A percentile compares a stretch with the other conserved stretches of the same genome.
phyloP scores from a whole-genome alignment of 2,888 invertebrate genomes.

The Molanna angustata region DNA sequence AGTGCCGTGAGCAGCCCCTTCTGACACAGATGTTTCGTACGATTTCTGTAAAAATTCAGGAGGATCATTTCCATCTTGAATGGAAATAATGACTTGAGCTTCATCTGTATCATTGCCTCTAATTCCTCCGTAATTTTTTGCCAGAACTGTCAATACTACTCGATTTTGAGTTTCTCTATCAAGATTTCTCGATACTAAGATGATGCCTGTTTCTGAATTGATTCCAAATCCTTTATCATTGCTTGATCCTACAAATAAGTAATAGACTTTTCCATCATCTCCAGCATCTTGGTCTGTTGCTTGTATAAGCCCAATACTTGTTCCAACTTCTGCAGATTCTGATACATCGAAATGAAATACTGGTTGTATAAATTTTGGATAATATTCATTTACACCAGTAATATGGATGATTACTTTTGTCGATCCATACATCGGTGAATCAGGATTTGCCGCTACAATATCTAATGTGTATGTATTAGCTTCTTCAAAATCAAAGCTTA shows the following conservation, averaged over 20 bases:
- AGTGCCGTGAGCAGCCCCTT: conserved; percentile 73
- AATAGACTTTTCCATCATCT: conserved; percentile 84
- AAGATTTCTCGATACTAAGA: conserved; percentile 76
- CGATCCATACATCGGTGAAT: conserved; percentile 73
- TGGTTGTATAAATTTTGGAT: conserved; percentile 83
- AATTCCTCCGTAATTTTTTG: conserved; percentile 92
- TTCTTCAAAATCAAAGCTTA: conserved; percentile 86
- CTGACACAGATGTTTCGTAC: conserved; percentile 79
- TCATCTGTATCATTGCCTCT: conserved; percentile 94
- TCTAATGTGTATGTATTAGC: conserved; percentile 69
- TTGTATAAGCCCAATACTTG: conserved; percentile 80
- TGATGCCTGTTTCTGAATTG: conserved; percentile 78
- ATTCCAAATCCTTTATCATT: conserved; percentile 89
- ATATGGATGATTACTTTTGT: conserved; percentile 73
- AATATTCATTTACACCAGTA: conserved; percentile 85
- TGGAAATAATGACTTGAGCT: conserved; percentile 88
- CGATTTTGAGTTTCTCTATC: conserved; percentile 88
- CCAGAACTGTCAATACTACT: conserved; percentile 86
- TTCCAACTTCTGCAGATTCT: conserved; percentile 84
- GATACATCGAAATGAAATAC: conserved; percentile 92
- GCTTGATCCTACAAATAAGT: conserved; percentile 89
- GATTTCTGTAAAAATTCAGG: conserved; percentile 81
- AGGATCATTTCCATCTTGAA: conserved; percentile 95
- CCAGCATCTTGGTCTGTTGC: conserved; percentile 89
- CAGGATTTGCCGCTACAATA: conserved; percentile 84